phyloP scores from a whole-genome alignment of 2,113 vertebrate genomes.

The Orthonyx spaldingii region DNA sequence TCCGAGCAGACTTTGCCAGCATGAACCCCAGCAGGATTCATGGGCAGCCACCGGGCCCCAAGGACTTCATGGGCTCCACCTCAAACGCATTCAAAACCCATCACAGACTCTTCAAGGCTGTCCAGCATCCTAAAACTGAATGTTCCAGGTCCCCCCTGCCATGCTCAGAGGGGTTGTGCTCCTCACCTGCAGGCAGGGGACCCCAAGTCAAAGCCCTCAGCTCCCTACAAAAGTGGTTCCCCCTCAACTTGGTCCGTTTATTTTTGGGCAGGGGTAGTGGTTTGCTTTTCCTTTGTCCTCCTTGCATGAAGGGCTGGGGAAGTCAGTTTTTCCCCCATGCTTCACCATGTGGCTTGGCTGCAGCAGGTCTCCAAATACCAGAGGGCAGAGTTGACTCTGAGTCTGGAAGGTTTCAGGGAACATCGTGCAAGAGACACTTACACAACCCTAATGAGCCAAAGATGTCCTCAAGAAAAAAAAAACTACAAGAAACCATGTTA shows the following conservation, averaged over 20 bases:
- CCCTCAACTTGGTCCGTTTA: background rate
- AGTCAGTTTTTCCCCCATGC: fast-evolving
- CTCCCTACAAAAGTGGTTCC: background rate
- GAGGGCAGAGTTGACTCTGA: background rate
- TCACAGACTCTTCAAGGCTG: background rate
- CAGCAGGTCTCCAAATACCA: background rate
- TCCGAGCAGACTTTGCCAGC: background rate
- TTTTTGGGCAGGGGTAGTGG: background rate
- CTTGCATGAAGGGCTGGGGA: background rate
- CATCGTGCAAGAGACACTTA: background rate
- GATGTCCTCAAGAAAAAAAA: background rate
- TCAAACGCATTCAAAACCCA: background rate
- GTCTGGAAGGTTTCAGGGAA: background rate
- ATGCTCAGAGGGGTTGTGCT: background rate
- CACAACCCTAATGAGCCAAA: background rate
- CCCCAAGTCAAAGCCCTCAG: background rate
- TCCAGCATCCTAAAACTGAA: background rate
- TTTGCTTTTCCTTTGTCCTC: background rate
- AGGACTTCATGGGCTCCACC: background rate
- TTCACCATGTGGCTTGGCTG: background rate
- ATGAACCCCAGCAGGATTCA: no score
- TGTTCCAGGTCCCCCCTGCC: background rate
- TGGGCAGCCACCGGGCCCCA: no score
- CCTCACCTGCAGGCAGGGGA: background rate
- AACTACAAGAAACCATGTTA: background rate